These are phyloP conservation scores for Drosophila repletoides DNA, from an alignment of 1,140 invertebrate genomes.

Conservation along the genomic window DNA sequence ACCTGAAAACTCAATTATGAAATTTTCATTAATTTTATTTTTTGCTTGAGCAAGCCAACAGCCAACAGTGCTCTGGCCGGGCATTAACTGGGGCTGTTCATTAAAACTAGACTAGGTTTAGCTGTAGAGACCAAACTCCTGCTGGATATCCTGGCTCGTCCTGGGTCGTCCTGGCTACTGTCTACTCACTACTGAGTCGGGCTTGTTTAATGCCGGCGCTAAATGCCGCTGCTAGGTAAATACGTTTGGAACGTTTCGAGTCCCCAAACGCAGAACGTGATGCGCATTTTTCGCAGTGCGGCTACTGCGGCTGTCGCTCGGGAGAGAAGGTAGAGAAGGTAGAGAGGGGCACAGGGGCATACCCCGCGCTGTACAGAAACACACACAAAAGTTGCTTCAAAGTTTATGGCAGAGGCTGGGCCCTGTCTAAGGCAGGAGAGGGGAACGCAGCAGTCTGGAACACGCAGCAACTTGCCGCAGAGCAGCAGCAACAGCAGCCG, in stretches of 20 bases:
- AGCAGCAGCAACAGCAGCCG: not conserved
- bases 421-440: not conserved
- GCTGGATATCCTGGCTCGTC: no score
- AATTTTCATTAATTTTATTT: constrained; percentile 33
- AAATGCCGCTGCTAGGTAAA: constrained; percentile 72
- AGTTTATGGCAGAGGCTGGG: constrained; percentile 54
- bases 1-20: constrained; percentile 30
- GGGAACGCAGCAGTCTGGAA: not conserved
- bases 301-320: not conserved
- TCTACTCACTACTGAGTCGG: not conserved
- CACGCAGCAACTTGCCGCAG: constrained; percentile 12
- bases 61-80: not conserved
- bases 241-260: constrained; percentile 48
- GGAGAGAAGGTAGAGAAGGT: not conserved
- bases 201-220: constrained; percentile 49
- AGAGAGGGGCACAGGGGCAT: no score
- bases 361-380: constrained; percentile 15
- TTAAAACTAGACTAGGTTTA: constrained; percentile 36
- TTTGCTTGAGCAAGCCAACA: not conserved
- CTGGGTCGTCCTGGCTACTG: constrained; percentile 8
- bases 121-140: not conserved
- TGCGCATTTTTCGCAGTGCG: constrained; percentile 77
- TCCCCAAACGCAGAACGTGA: constrained; percentile 71
- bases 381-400: constrained; percentile 66
- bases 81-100: constrained; percentile 22